A percentile compares a stretch with the other conserved stretches of the same genome.
Evolutionary conservation across 2,113 vertebrate species (phyloP).

Genomic region (Eubucco bourcierii): DNA sequence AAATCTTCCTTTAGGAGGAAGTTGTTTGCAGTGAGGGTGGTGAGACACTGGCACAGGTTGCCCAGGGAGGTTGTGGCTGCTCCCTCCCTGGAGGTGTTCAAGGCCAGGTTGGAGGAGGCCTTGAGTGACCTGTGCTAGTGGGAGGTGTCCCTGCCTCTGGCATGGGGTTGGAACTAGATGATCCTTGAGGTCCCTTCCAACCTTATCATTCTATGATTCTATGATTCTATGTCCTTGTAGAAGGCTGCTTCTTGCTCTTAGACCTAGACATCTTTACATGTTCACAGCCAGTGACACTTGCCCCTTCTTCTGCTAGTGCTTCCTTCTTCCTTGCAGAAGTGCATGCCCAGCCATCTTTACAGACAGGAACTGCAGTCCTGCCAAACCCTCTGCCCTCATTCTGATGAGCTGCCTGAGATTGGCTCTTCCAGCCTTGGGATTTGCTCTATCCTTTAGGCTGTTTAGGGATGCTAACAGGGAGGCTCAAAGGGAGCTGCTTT

Average conservation of each 20-base stretch:
- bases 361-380: neutral
- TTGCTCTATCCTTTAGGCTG: neutral
- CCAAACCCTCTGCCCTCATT: neutral
- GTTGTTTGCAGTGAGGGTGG: no score
- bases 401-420: neutral
- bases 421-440: neutral
- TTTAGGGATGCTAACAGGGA: neutral
- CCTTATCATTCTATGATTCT: no score
- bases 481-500: neutral
- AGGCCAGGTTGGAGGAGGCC: no score
- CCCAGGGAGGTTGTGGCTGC: no score
- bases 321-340: rapidly evolving
- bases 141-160: no score
- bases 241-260: neutral
- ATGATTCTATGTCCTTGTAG: neutral
- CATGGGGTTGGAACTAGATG: no score
- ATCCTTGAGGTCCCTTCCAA: no score
- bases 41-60: no score
- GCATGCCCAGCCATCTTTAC: neutral
- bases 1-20: no score
- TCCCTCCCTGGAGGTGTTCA: no score
- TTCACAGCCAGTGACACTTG: neutral
- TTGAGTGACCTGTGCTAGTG: no score
- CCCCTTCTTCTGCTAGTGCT: neutral
- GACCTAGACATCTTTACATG: neutral